Conservation (phyloP, 1,140 invertebrate genomes). For the fruit fly (Drosophila melanogaster) region Release_6_plus_ISO1_MT NT_033777.3:10037001-10037500, state of each 20-base stretch:
- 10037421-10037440: slow-evolving; percentile 8
- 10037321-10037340: slow-evolving; percentile 63
- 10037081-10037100: slow-evolving; percentile 11
- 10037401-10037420: slow-evolving; percentile 51
- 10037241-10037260: slow-evolving; percentile 69
- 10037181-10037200: slow-evolving; percentile 49
- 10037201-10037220: slow-evolving; percentile 63
- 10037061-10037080: slow-evolving; percentile 40
- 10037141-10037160: slow-evolving; percentile 16
- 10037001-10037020: slow-evolving; percentile 40
- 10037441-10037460: slow-evolving; percentile 1
- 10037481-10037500: neutral
- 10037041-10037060: slow-evolving; percentile 32
- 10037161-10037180: slow-evolving; percentile 46
- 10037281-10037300: slow-evolving; percentile 46
- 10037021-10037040: slow-evolving; percentile 26
- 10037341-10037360: slow-evolving; percentile 79
- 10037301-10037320: slow-evolving; percentile 15
- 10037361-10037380: slow-evolving; percentile 53
- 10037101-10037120: neutral
- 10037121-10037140: slow-evolving; percentile 22
- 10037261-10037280: slow-evolving; percentile 35
- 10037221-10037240: slow-evolving; percentile 47
- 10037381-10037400: slow-evolving; percentile 2
- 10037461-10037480: slow-evolving; percentile 28